Conservation (phyloP, 2,888 invertebrate genomes). For the Pollenia angustigena region DNA sequence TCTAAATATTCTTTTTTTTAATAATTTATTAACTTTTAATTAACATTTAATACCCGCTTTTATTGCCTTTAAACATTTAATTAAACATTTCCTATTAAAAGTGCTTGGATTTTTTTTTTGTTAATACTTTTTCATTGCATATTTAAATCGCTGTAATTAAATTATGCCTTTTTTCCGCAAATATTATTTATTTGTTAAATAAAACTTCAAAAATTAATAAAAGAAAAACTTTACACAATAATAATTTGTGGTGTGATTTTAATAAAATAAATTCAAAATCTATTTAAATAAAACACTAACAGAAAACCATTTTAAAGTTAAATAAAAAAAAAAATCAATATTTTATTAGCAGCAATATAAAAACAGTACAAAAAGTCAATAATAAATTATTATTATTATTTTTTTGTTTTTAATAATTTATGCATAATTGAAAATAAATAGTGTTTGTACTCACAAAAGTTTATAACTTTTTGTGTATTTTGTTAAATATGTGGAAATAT, state of each 20-base stretch:
- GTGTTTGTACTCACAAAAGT: neutral
- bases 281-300: neutral
- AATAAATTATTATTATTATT: neutral
- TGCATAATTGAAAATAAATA: conserved; percentile 1
- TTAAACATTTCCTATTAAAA: conserved; percentile 9
- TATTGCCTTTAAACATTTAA: conserved; percentile 16
- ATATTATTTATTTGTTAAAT: neutral
- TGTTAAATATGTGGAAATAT: too few relatives aligned
- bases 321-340: conserved; percentile 20
- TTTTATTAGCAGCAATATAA: conserved; percentile 8
- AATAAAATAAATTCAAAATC: conserved; percentile 26
- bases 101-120: neutral
- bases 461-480: neutral
- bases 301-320: neutral
- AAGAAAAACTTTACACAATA: neutral
- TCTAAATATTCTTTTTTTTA: neutral
- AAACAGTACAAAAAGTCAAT: neutral
- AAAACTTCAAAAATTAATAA: neutral
- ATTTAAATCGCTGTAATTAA: conserved; percentile 38
- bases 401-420: conserved; percentile 31
- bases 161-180: neutral
- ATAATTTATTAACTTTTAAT: conserved; percentile 11
- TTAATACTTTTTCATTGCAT: neutral
- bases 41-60: neutral
- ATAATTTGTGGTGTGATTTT: conserved; percentile 37